These are phyloP conservation scores for Ameiurus melas DNA, from an alignment of 2,113 vertebrate genomes.

Conservation along the genomic window DNA sequence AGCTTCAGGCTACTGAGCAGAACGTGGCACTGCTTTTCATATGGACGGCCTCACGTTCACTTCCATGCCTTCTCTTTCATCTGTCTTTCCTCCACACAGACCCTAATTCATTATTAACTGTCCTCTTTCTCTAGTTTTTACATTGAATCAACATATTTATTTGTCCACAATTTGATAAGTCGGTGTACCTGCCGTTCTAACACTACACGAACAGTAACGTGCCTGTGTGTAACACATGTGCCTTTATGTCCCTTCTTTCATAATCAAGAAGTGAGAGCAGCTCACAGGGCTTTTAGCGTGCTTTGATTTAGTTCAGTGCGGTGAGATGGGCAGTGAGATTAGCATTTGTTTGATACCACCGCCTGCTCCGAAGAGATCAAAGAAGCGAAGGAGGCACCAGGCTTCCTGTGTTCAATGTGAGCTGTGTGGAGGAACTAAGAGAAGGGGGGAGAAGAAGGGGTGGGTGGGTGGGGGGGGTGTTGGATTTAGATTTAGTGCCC, in stretches of 20 bases:
- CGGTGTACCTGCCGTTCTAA: background rate
- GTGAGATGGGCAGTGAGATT: conserved; percentile 35
- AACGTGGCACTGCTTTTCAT: conserved; percentile 5
- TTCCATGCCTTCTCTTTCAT: conserved; percentile 9
- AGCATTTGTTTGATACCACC: conserved; percentile 47
- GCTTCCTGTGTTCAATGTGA: conserved; percentile 53
- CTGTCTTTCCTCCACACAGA: background rate
- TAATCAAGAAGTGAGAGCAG: conserved; percentile 30
- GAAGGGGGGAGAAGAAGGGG: conserved; percentile 50
- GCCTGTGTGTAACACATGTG: conserved; percentile 24
- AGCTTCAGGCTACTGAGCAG: conserved; percentile 28
- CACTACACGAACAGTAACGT: background rate
- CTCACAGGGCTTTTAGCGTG: conserved; percentile 36
- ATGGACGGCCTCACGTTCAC: background rate
- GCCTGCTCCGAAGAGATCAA: conserved; percentile 66
- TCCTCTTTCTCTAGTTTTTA: background rate
- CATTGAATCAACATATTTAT: conserved; percentile 13
- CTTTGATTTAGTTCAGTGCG: conserved; percentile 58
- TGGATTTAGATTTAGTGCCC: conserved; percentile 57
- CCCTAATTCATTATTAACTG: conserved; percentile 17
- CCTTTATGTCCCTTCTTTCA: conserved; percentile 31
- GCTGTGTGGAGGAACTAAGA: conserved; percentile 56
- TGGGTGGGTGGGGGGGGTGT: background rate
- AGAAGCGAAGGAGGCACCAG: conserved; percentile 59
- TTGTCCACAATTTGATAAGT: background rate